These are phyloP conservation scores for Serinus canaria DNA, from an alignment of 2,113 vertebrate genomes.

Conservation along the genomic window DNA sequence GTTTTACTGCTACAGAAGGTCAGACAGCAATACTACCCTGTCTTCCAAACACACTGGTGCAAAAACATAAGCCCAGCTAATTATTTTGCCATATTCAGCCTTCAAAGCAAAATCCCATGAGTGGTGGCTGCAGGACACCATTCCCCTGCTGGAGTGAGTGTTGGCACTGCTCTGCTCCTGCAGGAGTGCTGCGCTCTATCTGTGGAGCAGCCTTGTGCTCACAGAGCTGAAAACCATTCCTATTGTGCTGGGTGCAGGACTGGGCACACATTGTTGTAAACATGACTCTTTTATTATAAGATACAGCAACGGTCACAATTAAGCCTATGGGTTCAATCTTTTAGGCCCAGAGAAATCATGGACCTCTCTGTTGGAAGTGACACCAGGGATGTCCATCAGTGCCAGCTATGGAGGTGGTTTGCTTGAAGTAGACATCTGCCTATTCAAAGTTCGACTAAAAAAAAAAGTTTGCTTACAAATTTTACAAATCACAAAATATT, in stretches of 20 bases:
- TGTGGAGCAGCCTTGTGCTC: background rate
- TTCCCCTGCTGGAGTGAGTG: background rate
- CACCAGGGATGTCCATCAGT: background rate
- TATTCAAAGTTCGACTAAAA: background rate
- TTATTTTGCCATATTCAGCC: background rate
- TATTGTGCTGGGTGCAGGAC: background rate
- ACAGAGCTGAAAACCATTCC: background rate
- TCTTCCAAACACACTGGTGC: background rate
- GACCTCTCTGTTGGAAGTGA: background rate
- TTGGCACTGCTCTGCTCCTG: background rate
- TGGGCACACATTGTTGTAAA: background rate
- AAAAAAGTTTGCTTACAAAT: background rate
- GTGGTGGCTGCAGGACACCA: background rate
- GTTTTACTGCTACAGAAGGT: background rate
- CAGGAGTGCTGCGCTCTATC: accelerated
- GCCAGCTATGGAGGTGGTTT: background rate
- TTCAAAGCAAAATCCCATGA: background rate
- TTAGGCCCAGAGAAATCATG: background rate
- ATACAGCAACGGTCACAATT: background rate
- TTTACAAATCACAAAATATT: too few relatives aligned
- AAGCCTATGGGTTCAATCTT: background rate
- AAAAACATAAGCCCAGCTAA: background rate
- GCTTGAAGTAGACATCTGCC: background rate
- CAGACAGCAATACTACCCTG: accelerated
- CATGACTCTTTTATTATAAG: background rate